These are phyloP conservation scores for Protodeltote pygarga DNA, from an alignment of 2,888 invertebrate genomes.

Conservation along the genomic window DNA sequence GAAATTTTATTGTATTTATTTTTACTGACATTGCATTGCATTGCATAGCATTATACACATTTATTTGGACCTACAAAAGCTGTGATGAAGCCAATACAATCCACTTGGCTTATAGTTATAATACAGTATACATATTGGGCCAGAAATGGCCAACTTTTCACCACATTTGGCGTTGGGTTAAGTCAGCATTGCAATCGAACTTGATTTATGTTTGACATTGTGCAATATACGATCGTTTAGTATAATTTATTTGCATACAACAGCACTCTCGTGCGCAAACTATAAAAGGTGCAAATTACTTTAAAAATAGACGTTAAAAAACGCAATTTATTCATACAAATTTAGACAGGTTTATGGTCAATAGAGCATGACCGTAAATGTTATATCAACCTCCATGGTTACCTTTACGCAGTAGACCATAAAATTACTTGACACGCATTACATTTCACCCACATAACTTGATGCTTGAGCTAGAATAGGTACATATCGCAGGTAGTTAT, in stretches of 20 bases:
- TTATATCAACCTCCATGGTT: slow-evolving; percentile 21
- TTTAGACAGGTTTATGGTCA: slow-evolving; percentile 10
- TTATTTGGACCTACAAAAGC: no score
- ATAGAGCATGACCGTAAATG: slow-evolving; percentile 25
- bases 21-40: no score
- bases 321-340: neutral
- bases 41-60: no score
- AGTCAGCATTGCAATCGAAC: slow-evolving; percentile 17
- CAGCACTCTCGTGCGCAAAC: neutral
- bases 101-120: no score
- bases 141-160: slow-evolving; percentile 17
- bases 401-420: slow-evolving; percentile 19
- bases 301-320: no score
- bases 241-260: slow-evolving; percentile 13
- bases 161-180: slow-evolving; percentile 19
- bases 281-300: neutral
- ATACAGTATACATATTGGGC: slow-evolving; percentile 15
- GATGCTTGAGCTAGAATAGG: no score
- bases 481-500: no score
- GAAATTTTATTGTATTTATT: no score
- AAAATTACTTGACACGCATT: slow-evolving; percentile 22
- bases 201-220: neutral
- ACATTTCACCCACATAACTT: slow-evolving; percentile 6
- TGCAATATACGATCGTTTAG: slow-evolving; percentile 23
- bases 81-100: no score